Conservation (phyloP, 1,140 invertebrate genomes). For the Heterodera carotae region DNA sequence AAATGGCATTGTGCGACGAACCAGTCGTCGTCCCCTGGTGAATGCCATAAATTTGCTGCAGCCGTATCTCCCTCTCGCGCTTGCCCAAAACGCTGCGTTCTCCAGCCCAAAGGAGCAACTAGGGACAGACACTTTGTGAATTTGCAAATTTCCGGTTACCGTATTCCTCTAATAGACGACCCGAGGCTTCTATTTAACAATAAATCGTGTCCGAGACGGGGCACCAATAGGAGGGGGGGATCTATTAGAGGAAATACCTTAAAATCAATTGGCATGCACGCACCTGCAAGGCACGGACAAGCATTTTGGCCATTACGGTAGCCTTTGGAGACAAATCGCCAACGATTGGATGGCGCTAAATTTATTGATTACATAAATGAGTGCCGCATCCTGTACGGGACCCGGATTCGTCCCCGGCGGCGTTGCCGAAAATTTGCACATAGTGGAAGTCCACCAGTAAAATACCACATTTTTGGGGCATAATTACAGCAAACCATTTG, state of each 20-base stretch:
- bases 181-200: too few relatives aligned
- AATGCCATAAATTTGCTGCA: slow-evolving; percentile 21
- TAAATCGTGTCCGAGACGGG: too few relatives aligned
- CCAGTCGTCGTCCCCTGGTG: background rate
- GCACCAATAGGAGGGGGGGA: background rate
- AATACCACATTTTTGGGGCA: too few relatives aligned
- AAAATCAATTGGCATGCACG: background rate
- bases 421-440: too few relatives aligned
- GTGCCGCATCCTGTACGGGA: too few relatives aligned
- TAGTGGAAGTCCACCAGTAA: too few relatives aligned
- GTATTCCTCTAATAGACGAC: too few relatives aligned
- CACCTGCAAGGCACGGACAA: slow-evolving; percentile 40
- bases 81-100: slow-evolving; percentile 28
- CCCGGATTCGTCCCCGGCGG: too few relatives aligned
- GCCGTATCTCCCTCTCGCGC: slow-evolving; percentile 10
- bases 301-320: slow-evolving; percentile 47
- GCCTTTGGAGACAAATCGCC: slow-evolving; percentile 29
- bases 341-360: slow-evolving; percentile 33
- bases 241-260: too few relatives aligned
- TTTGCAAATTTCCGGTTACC: background rate
- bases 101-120: slow-evolving; percentile 42
- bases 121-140: background rate
- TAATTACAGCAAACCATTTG: too few relatives aligned
- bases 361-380: too few relatives aligned
- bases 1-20: background rate